phyloP scores from a whole-genome alignment of 23 tunicate genomes.

The Diplosoma virens region DNA sequence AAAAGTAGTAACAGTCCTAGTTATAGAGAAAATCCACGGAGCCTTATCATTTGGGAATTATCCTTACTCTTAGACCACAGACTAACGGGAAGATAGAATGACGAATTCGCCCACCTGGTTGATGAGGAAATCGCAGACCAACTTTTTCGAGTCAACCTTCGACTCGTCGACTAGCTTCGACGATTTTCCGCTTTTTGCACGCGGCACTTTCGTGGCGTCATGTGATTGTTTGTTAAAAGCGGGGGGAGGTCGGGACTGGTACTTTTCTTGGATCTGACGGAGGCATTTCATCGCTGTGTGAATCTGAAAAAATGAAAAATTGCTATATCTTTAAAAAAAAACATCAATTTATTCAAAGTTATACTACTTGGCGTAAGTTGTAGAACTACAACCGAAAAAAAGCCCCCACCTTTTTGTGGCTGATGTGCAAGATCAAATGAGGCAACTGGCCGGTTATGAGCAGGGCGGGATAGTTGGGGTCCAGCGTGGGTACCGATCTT shows the following conservation, averaged over 20 bases:
- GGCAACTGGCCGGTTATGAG: slow-evolving; percentile 70
- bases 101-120: slow-evolving; percentile 63
- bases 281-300: slow-evolving; percentile 49
- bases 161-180: background rate
- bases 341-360: background rate
- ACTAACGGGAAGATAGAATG: background rate
- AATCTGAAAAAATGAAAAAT: slow-evolving; percentile 28
- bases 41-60: background rate
- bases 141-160: slow-evolving; percentile 50
- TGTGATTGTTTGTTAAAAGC: background rate
- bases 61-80: background rate
- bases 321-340: background rate
- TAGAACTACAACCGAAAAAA: background rate
- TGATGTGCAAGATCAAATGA: slow-evolving; percentile 60
- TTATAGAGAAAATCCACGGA: too few relatives aligned
- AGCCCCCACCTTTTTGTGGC: slow-evolving; percentile 55
- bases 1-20: too few relatives aligned
- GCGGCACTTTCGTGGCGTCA: too few relatives aligned
- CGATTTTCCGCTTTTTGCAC: too few relatives aligned
- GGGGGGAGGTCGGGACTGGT: background rate
- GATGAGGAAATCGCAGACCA: slow-evolving; percentile 63
- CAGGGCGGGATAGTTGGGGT: slow-evolving; percentile 76
- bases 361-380: background rate
- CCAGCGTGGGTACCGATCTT: slow-evolving; percentile 59
- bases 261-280: slow-evolving; percentile 13